Evolutionary conservation across 2,888 invertebrate genomes (phyloP), one percentile per base, ranked within the genome.

Genomic region (Sacculina carcini): DNA sequence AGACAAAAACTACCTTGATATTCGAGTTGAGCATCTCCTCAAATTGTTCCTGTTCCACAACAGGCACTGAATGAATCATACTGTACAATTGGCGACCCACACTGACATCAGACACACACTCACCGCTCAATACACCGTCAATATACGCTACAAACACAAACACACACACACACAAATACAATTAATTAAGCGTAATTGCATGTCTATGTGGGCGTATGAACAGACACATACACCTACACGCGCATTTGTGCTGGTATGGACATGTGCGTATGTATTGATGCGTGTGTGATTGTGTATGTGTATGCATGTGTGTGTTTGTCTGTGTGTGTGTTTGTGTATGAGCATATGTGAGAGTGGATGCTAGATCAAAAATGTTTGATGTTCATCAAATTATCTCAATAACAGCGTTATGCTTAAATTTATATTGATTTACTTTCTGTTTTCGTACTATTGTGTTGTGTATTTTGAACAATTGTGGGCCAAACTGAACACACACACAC

Each of bases 21-120:
- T 87, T 86, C 59, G 87, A 80, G 64, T 92, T 92, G 65, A 96
- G 80, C 78, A 94, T 86, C 60, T 83, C 79, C 36, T 87, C 85
- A 66, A 94, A 87, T 63, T 87, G 80, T 62, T 87, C 85, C 51
- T 76, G 73, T 24, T 77, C 77, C 74, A 96, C 86, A 63, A 83
- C 81, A 44, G 92, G 90, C 56, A 92, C 84, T 16, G 83, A 79
- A 67, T 84, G 79, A 38, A 92, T 83, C 64, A 94, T 75, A 67
- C 87, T 82, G 60, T 94, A 73, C 55, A 98, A 72, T 56, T 79
- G 77, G 38, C 96, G 75, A 0, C 98, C 96, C 10, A 90, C 81
- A 48, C 79, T 80, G 66, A 84, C 85, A 68, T 89, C 80, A 1
- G 79, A 74, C 52, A 75, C 72, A 19, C 64, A 62, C 60, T 78